Conservation (phyloP, 2,113 vertebrate species). For the Siphamia tubifer region DNA sequence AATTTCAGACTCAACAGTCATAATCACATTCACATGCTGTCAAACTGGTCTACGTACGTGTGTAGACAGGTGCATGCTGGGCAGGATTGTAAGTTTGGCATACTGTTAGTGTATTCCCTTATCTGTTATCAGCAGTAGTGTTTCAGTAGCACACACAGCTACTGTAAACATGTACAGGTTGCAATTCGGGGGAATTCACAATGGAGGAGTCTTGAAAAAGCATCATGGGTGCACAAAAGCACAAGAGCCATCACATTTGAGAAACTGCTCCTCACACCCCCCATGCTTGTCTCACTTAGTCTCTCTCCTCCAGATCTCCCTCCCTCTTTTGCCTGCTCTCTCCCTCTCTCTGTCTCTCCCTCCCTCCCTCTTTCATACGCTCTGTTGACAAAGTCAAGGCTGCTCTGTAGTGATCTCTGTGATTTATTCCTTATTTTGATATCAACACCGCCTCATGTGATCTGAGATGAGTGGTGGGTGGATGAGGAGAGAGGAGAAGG, state of each 20-base stretch:
- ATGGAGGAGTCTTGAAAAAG: conserved; percentile 19
- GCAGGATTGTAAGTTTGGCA: background rate
- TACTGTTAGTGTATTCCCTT: background rate
- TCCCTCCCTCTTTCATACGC: conserved; percentile 43
- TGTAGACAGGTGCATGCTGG: conserved; percentile 1
- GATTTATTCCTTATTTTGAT: conserved; percentile 76
- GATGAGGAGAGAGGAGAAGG: conserved; percentile 14
- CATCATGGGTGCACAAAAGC: conserved; percentile 34
- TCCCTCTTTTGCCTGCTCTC: conserved; percentile 35
- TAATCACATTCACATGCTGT: conserved; percentile 2
- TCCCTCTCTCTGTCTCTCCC: background rate
- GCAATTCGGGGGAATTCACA: background rate
- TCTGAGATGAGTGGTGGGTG: conserved; percentile 41
- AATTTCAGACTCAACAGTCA: background rate
- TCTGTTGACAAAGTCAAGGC: conserved; percentile 76
- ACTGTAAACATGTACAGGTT: background rate
- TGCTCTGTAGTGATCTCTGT: conserved; percentile 72
- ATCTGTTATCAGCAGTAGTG: background rate
- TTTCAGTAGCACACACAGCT: background rate
- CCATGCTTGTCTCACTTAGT: conserved; percentile 30
- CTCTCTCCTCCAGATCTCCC: conserved; percentile 42
- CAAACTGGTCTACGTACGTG: conserved; percentile 19
- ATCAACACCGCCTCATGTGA: conserved; percentile 59
- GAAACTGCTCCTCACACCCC: conserved; percentile 57
- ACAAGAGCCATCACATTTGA: conserved; percentile 57